Conservation (phyloP, 1,140 invertebrate genomes). For the Microplitis mediator region DNA sequence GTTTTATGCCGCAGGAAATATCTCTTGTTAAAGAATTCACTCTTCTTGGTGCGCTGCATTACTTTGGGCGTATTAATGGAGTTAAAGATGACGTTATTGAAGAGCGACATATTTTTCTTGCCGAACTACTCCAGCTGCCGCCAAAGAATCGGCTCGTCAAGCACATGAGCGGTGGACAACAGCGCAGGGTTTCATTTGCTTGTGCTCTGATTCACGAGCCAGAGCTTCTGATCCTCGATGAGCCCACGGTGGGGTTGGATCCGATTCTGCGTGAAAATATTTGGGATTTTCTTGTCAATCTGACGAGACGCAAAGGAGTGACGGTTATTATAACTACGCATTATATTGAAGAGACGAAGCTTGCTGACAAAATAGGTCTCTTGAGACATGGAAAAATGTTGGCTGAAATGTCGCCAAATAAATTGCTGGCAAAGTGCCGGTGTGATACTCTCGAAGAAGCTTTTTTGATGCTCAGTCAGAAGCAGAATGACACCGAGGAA, state of each 20-base stretch:
- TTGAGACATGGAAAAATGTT: constrained; percentile 85
- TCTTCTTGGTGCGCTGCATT: constrained; percentile 82
- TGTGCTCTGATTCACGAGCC: constrained; percentile 86
- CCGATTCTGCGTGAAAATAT: constrained; percentile 87
- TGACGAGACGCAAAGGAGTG: constrained; percentile 71
- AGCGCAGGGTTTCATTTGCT: constrained; percentile 85
- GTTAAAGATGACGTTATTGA: constrained; percentile 71
- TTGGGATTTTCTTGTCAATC: constrained; percentile 83
- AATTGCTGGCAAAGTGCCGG: constrained; percentile 68
- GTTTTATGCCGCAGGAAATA: constrained; percentile 90
- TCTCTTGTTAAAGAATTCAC: constrained; percentile 87
- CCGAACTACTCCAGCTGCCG: constrained; percentile 76
- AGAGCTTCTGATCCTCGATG: constrained; percentile 87
- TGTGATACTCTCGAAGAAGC: constrained; percentile 75
- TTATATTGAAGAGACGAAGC: constrained; percentile 91
- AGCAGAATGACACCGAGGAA: constrained; percentile 61
- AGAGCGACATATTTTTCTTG: constrained; percentile 72
- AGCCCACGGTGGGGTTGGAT: constrained; percentile 92
- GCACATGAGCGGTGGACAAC: constrained; percentile 84
- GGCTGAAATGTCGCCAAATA: constrained; percentile 81
- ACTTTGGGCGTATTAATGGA: constrained; percentile 87
- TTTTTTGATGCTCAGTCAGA: constrained; percentile 72
- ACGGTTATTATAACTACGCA: constrained; percentile 91
- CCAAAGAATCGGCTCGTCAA: constrained; percentile 67
- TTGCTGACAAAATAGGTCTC: constrained; percentile 84